Conservation (phyloP, 2,888 invertebrate species). For the Microctonus brassicae region DNA sequence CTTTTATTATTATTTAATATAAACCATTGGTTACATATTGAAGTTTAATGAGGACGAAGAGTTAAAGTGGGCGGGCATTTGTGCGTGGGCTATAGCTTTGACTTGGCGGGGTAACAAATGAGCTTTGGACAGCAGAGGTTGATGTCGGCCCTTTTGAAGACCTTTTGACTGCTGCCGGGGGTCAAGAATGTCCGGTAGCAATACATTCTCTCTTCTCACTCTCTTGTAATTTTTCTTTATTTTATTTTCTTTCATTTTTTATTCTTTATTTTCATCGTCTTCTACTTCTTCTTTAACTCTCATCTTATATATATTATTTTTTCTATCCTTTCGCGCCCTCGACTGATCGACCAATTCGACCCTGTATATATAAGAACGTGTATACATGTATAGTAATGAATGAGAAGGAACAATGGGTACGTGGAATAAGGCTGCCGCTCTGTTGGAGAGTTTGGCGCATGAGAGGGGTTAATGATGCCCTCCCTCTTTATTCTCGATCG, state of each 20-base stretch:
- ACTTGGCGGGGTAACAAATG: slow-evolving; percentile 61
- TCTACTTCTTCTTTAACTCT: slow-evolving; percentile 26
- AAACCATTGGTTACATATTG: slow-evolving; percentile 15
- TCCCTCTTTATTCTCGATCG: slow-evolving; percentile 49
- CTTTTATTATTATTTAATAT: slow-evolving; percentile 20
- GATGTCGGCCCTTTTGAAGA: slow-evolving; percentile 62
- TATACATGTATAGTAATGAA: slow-evolving; percentile 54
- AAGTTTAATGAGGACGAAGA: slow-evolving; percentile 12
- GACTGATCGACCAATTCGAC: slow-evolving; percentile 34
- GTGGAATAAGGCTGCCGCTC: slow-evolving; percentile 32
- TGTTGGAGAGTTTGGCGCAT: slow-evolving; percentile 39
- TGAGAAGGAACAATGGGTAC: slow-evolving; percentile 59
- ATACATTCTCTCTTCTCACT: slow-evolving; percentile 41
- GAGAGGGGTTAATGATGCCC: slow-evolving; percentile 60
- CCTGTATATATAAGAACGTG: slow-evolving; percentile 28
- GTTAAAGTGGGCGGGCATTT: slow-evolving; percentile 18
- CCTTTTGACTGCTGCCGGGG: slow-evolving; percentile 59
- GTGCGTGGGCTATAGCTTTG: slow-evolving; percentile 18
- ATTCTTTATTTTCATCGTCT: slow-evolving; percentile 25
- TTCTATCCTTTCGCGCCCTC: slow-evolving; percentile 8
- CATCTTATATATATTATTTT: slow-evolving; percentile 24
- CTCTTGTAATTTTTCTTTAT: slow-evolving; percentile 29
- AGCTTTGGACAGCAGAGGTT: slow-evolving; percentile 60
- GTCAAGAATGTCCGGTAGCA: slow-evolving; percentile 62
- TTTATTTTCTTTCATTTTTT: slow-evolving; percentile 11